Evolutionary conservation across 2,113 vertebrate genomes (phyloP).

Genomic region (Pycnonotus jocosus): DNA sequence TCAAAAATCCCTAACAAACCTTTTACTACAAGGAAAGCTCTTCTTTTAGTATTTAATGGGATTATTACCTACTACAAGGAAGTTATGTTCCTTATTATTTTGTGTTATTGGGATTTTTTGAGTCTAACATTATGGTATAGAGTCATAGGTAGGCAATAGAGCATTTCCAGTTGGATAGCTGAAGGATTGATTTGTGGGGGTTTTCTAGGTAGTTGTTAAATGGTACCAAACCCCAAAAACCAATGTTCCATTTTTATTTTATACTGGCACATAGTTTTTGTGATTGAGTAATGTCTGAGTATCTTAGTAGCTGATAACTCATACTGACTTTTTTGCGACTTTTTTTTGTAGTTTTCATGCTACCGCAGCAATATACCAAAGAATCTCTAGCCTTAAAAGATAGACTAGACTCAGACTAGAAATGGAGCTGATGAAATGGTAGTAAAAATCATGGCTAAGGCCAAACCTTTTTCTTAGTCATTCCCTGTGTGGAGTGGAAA

Average conservation of each 20-base stretch:
- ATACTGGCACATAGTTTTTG: background rate
- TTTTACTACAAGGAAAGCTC: background rate
- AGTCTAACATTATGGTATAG: background rate
- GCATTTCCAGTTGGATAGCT: background rate
- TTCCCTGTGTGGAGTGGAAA: background rate
- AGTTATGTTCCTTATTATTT: background rate
- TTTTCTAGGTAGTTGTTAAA: background rate
- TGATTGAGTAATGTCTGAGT: background rate
- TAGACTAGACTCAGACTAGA: background rate
- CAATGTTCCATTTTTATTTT: background rate
- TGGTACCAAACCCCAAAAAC: background rate
- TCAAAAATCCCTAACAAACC: background rate
- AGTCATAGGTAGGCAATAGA: background rate
- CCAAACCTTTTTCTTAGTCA: background rate
- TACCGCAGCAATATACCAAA: background rate
- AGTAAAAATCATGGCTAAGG: background rate
- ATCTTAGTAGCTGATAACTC: background rate
- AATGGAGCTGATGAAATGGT: background rate
- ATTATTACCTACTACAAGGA: background rate
- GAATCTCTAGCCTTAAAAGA: background rate
- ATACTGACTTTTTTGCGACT: background rate
- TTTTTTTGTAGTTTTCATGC: background rate
- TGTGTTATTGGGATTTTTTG: background rate
- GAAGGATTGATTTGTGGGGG: background rate
- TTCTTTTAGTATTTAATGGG: background rate